Base-by-base conservation (phyloP, 2,888 invertebrate genomes). In the Trissolcus japonicus region DNA sequence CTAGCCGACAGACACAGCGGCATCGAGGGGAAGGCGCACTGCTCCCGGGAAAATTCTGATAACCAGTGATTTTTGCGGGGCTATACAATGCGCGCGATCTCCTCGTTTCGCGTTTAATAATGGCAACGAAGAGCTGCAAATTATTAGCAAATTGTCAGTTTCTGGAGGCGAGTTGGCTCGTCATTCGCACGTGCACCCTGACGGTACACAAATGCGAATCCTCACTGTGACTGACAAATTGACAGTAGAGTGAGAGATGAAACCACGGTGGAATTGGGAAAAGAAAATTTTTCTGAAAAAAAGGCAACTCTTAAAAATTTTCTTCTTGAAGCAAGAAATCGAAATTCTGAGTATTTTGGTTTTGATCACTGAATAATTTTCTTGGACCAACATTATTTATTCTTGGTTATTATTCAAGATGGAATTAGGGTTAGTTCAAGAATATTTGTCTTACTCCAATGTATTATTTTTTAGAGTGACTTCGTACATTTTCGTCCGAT, bases 181-280 rank as follows among this genome's bases (percentile, higher is more conserved):
- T 68, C 68, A 59, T 63, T 57, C 25, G 68, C 67, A 63, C 75
- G 57, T 57, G 59, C 35, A 61, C 51, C 40, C 29, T 25, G 62
- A 46, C 43, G 41, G 51, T 68, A 56, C 56, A 50, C 35, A 66
- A 59, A 65, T 46, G 60, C 66, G 53, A 55, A 21, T 14, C 35
- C 19, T 53, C 17, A 65, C 55, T 55, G 53, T 65, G 65, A 65
- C 55, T 66, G 73, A 73, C 65, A 60, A 73, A 66, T 73, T 66
- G 65, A 66, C 72, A 60, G 55, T 50, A 50, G 65, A 40, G 41
- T 66, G 73, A 66, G 73, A 60, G 60, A 73, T 73, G 65, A 73
- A 73, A 73, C 16, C 13, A 50, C 4, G 6, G 9, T 14, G 6
- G 16, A 6, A 1, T 29, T 29, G 6, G 29, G 4, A 29, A 50